Conservation (phyloP, 30 jellyfish, hydroid and myxozoan genomes). For the Cassiopea andromeda region DNA sequence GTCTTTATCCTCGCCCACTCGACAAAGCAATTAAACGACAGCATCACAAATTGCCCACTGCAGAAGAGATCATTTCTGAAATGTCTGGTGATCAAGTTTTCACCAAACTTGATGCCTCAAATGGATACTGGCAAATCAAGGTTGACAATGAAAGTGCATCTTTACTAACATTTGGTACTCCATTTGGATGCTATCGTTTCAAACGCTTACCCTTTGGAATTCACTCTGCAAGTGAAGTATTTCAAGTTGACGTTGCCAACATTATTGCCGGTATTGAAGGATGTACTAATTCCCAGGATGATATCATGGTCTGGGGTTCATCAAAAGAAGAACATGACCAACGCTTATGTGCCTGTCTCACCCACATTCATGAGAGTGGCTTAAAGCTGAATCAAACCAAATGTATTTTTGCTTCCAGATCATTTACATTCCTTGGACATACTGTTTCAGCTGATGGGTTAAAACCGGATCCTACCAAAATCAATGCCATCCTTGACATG, state of each 20-base stretch:
- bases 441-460: slow-evolving; percentile 44
- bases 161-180: slow-evolving; percentile 33
- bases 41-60: slow-evolving; percentile 17
- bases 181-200: slow-evolving; percentile 45
- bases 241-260: slow-evolving; percentile 17
- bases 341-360: neutral
- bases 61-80: slow-evolving; percentile 35
- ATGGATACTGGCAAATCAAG: slow-evolving; percentile 23
- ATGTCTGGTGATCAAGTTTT: slow-evolving; percentile 20
- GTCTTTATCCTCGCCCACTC: slow-evolving; percentile 39
- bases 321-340: slow-evolving; percentile 24
- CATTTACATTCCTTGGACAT: slow-evolving; percentile 56
- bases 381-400: slow-evolving; percentile 33
- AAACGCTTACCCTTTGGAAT: slow-evolving; percentile 38
- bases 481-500: slow-evolving; percentile 24
- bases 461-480: slow-evolving; percentile 58
- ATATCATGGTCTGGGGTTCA: slow-evolving; percentile 24
- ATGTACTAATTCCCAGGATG: slow-evolving; percentile 14
- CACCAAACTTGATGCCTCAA: slow-evolving; percentile 25
- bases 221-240: slow-evolving; percentile 31
- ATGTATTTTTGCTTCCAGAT: slow-evolving; percentile 17
- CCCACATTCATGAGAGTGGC: neutral
- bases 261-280: slow-evolving; percentile 8
- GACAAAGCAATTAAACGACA: slow-evolving; percentile 37
- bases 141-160: slow-evolving; percentile 25